phyloP scores from a whole-genome alignment of 2,888 invertebrate genomes.

The Pachymerium ferrugineum region DNA sequence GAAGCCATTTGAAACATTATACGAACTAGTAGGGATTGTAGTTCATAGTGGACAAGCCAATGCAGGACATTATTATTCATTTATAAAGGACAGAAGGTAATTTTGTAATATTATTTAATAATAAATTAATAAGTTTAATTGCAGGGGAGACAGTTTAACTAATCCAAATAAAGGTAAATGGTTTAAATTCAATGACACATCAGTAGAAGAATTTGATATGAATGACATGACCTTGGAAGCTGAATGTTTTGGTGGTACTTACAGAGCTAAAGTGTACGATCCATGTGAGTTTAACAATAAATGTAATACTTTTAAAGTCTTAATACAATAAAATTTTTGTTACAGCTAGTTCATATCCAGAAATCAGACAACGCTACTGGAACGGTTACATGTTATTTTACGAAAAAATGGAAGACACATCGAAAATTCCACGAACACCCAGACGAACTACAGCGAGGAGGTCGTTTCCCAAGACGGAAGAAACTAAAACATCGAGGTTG shows the following conservation, averaged over 20 bases:
- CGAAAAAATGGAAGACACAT: slow-evolving; percentile 47
- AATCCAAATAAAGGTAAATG: slow-evolving; percentile 49
- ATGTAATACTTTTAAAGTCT: no score
- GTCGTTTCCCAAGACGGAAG: slow-evolving; percentile 29
- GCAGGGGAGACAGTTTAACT: slow-evolving; percentile 46
- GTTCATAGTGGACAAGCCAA: slow-evolving; percentile 55
- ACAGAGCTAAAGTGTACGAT: slow-evolving; percentile 50
- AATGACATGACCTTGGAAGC: slow-evolving; percentile 48
- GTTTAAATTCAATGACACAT: slow-evolving; percentile 53
- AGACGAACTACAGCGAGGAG: slow-evolving; percentile 37
- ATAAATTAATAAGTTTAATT: slow-evolving; percentile 33
- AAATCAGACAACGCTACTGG: slow-evolving; percentile 53
- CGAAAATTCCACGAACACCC: slow-evolving; percentile 41
- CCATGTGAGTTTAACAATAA: slow-evolving; percentile 40
- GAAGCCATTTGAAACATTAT: slow-evolving; percentile 40
- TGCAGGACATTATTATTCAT: slow-evolving; percentile 55
- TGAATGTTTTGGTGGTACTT: slow-evolving; percentile 53
- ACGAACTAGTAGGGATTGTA: slow-evolving; percentile 53
- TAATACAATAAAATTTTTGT: no score
- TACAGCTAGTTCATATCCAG: slow-evolving; percentile 46
- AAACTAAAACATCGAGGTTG: neutral
- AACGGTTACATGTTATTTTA: slow-evolving; percentile 55
- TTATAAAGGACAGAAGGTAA: slow-evolving; percentile 46
- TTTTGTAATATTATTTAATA: neutral
- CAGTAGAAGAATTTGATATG: slow-evolving; percentile 52